Evolutionary conservation across 2,888 invertebrate genomes (phyloP).

Genomic region (Drosophila greeni): DNA sequence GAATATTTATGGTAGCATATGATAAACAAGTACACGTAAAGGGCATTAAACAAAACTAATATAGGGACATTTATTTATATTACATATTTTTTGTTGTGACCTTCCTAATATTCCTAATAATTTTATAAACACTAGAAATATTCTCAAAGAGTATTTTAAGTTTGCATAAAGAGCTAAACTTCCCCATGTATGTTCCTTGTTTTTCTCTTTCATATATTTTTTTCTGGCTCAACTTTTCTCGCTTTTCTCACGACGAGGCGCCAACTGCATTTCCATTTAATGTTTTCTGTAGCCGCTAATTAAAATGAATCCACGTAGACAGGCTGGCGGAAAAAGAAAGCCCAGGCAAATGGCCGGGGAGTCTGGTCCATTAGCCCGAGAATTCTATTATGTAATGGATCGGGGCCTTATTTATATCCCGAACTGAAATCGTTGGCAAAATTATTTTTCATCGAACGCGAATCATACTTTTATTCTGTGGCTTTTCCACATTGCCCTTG

Average conservation of each 20-base stretch:
- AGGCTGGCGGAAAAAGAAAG: slow-evolving; percentile 22
- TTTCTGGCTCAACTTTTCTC: slow-evolving; percentile 40
- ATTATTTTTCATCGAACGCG: slow-evolving; percentile 25
- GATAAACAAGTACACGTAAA: too few species aligned
- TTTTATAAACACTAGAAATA: not conserved
- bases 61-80: too few species aligned
- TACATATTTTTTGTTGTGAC: too few species aligned
- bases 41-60: too few species aligned
- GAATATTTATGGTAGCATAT: rapidly evolving
- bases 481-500: slow-evolving; percentile 34
- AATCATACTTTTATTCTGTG: slow-evolving; percentile 5
- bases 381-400: slow-evolving; percentile 34
- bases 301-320: slow-evolving; percentile 60
- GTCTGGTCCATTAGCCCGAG: slow-evolving; percentile 29
- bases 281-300: slow-evolving; percentile 51
- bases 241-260: slow-evolving; percentile 46
- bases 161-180: not conserved
- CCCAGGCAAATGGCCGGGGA: slow-evolving; percentile 1
- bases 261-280: slow-evolving; percentile 55
- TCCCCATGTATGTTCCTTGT: not conserved
- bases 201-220: slow-evolving; percentile 10
- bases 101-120: too few species aligned
- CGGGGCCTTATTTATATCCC: slow-evolving; percentile 21
- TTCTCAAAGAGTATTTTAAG: not conserved
- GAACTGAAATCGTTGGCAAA: slow-evolving; percentile 18